phyloP scores from a whole-genome alignment of 2,888 invertebrate species.

The Emmelina monodactyla region DNA sequence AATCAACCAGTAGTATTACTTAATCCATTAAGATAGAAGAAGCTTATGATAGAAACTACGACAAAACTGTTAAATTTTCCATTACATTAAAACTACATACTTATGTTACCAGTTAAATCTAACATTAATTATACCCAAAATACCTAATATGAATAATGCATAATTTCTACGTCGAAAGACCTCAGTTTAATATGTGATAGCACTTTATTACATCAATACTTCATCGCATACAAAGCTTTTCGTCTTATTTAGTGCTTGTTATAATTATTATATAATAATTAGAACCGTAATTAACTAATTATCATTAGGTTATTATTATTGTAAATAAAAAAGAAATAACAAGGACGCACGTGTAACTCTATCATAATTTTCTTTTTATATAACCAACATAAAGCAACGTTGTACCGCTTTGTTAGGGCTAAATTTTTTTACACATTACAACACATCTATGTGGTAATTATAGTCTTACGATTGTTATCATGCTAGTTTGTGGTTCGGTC shows the following conservation, averaged over 20 bases:
- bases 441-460: slow-evolving; percentile 63
- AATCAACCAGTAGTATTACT: slow-evolving; percentile 65
- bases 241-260: slow-evolving; percentile 56
- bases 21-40: slow-evolving; percentile 66
- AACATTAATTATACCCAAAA: slow-evolving; percentile 67
- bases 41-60: slow-evolving; percentile 67
- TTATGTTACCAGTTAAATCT: slow-evolving; percentile 65
- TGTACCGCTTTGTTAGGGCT: slow-evolving; percentile 35
- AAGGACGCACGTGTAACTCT: slow-evolving; percentile 60
- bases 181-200: slow-evolving; percentile 55
- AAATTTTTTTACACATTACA: slow-evolving; percentile 48
- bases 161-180: slow-evolving; percentile 61
- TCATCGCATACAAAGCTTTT: slow-evolving; percentile 56
- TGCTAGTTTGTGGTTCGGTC: slow-evolving; percentile 50
- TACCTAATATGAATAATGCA: slow-evolving; percentile 67
- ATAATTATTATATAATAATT: slow-evolving; percentile 65
- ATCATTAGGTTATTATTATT: slow-evolving; percentile 60
- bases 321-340: slow-evolving; percentile 47
- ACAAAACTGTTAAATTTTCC: slow-evolving; percentile 60
- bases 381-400: slow-evolving; percentile 50
- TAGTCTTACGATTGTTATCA: slow-evolving; percentile 62
- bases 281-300: slow-evolving; percentile 69
- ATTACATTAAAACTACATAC: slow-evolving; percentile 66
- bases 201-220: slow-evolving; percentile 54
- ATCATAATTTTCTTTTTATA: slow-evolving; percentile 67